Conservation (phyloP, 2,797 vertebrate species). For the Tinamus major region DNA sequence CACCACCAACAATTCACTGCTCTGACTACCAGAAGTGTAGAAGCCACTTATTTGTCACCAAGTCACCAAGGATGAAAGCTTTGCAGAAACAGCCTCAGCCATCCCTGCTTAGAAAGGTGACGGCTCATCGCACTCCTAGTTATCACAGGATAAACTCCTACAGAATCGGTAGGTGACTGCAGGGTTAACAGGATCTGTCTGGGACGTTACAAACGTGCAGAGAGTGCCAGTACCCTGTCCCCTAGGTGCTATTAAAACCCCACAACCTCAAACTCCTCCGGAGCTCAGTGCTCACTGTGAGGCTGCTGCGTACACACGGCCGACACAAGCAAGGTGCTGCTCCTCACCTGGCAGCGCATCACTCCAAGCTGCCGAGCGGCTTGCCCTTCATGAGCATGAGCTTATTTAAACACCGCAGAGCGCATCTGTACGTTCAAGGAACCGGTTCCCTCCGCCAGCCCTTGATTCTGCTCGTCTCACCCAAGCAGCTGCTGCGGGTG, state of each 20-base stretch:
- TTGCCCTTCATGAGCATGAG: not conserved
- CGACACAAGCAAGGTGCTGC: not conserved
- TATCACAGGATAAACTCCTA: conserved; percentile 4
- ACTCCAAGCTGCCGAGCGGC: not conserved
- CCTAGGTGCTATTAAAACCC: not conserved
- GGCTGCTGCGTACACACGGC: not conserved
- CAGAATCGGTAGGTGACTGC: conserved; percentile 10
- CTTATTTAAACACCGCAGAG: not conserved
- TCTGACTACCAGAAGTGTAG: not conserved
- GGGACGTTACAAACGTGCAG: not conserved
- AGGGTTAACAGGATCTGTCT: not conserved
- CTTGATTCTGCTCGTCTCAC: not conserved
- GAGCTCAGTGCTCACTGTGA: not conserved
- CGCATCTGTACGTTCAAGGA: not conserved
- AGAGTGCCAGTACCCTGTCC: conserved; percentile 13
- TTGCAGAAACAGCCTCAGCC: not conserved
- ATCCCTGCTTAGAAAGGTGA: not conserved
- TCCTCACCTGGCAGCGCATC: not conserved
- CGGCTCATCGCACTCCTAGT: not conserved
- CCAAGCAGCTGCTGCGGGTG: not conserved
- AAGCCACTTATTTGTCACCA: not conserved
- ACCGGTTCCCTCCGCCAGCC: not conserved
- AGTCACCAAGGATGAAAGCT: conserved; percentile 25
- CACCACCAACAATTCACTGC: not conserved
- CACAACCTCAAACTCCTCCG: not conserved